Percentiles rank a stretch among this genome's conserved stretches.
phyloP scores from a whole-genome alignment of 2,797 vertebrate species.

The Onychomys arenicola region DNA sequence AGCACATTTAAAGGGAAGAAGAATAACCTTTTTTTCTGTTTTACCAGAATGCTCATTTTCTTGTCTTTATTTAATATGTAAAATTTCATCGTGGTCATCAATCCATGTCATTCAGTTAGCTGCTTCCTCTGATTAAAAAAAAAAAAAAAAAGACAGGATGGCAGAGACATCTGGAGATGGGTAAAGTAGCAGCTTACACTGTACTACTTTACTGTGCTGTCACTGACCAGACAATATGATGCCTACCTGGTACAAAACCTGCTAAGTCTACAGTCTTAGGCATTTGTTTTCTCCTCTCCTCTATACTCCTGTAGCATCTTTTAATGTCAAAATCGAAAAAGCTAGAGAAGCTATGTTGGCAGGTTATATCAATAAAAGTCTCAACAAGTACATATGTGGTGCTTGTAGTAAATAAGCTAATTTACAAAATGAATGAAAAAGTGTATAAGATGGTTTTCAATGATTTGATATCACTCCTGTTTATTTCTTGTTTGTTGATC shows the following conservation, averaged over 20 bases:
- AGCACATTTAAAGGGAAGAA: neutral
- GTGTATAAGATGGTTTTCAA: neutral
- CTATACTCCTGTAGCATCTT: neutral
- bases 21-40: neutral
- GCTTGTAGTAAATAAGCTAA: neutral
- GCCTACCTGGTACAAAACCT: neutral
- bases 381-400: neutral
- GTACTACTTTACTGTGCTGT: neutral
- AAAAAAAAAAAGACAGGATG: neutral
- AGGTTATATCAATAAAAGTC: neutral
- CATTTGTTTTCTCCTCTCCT: neutral
- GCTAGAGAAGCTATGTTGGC: neutral
- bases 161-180: neutral
- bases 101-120: neutral
- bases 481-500: neutral
- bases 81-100: neutral
- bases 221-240: neutral
- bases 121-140: neutral
- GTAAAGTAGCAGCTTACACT: neutral
- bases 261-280: neutral
- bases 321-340: neutral
- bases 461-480: neutral
- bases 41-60: neutral
- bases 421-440: neutral
- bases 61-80: neutral